Percentiles rank a stretch among this genome's conserved stretches.
phyloP scores from a whole-genome alignment of 2,888 invertebrate species.

The Embidobia sp. region DNA sequence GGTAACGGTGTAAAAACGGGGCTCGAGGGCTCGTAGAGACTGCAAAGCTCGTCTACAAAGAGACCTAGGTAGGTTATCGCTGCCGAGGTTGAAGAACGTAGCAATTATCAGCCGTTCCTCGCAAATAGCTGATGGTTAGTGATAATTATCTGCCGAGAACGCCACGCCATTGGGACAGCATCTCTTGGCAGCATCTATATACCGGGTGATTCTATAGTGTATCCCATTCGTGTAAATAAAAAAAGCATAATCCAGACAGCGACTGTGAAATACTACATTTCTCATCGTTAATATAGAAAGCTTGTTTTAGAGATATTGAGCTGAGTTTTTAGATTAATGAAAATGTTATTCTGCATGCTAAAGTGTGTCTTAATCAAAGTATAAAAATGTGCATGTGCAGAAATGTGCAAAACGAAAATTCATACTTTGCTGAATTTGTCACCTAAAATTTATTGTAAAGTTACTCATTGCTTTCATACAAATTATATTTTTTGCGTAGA shows the following conservation, averaged over 20 bases:
- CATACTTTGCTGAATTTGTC: too few relatives aligned
- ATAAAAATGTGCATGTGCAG: too few relatives aligned
- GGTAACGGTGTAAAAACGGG: constrained; percentile 66
- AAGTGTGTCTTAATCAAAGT: too few relatives aligned
- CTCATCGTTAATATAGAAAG: too few relatives aligned
- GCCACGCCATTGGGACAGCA: constrained; percentile 77
- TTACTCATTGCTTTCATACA: too few relatives aligned
- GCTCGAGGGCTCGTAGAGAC: constrained; percentile 70
- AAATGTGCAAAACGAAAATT: too few relatives aligned
- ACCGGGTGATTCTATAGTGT: constrained; percentile 71
- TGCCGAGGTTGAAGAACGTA: constrained; percentile 79
- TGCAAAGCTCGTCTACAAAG: constrained; percentile 75
- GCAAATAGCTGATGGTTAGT: constrained; percentile 82
- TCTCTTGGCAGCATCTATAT: constrained; percentile 75
- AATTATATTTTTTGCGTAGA: too few relatives aligned
- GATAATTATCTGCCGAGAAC: constrained; percentile 81
- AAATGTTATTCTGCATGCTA: too few relatives aligned
- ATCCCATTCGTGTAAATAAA: constrained; percentile 12
- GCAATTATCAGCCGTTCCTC: constrained; percentile 82
- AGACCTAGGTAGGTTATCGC: constrained; percentile 79
- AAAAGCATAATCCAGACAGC: constrained; percentile 3
- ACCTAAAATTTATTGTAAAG: too few relatives aligned
- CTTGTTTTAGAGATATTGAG: too few relatives aligned
- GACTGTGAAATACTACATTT: constrained; percentile 12
- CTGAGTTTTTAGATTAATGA: too few relatives aligned